Evolutionary conservation across 1,140 invertebrate genomes (phyloP).

Genomic region (Panagrolaimus sp.): DNA sequence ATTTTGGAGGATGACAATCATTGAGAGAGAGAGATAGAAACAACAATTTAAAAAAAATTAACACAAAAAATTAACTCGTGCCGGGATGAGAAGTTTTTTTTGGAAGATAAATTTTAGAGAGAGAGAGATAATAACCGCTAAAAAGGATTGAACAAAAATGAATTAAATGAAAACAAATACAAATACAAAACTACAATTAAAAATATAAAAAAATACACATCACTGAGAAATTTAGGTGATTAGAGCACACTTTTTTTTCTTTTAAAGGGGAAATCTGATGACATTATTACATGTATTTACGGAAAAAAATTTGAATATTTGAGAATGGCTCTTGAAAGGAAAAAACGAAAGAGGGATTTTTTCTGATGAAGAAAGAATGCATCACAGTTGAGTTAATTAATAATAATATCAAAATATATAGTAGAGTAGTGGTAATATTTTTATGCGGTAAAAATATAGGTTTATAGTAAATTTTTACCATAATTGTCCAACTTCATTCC

Average conservation of each 20-base stretch:
- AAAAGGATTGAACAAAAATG: neutral
- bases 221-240: neutral
- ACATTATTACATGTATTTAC: neutral
- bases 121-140: neutral
- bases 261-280: neutral
- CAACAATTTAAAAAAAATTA: neutral
- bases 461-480: neutral
- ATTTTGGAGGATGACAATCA: too few species aligned
- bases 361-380: neutral
- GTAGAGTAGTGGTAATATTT: neutral
- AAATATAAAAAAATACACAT: neutral
- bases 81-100: slow-evolving; percentile 11
- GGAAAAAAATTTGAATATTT: neutral
- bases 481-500: slow-evolving; percentile 14
- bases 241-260: neutral
- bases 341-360: neutral
- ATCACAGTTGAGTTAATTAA: neutral
- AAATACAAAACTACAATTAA: neutral
- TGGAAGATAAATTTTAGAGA: neutral
- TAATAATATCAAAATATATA: neutral
- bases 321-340: neutral
- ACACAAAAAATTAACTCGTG: slow-evolving; percentile 13
- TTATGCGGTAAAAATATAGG: neutral
- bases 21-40: neutral
- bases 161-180: too few species aligned